These are phyloP conservation scores for Noctua janthina DNA, from an alignment of 2,888 invertebrate species.

Conservation along the genomic window DNA sequence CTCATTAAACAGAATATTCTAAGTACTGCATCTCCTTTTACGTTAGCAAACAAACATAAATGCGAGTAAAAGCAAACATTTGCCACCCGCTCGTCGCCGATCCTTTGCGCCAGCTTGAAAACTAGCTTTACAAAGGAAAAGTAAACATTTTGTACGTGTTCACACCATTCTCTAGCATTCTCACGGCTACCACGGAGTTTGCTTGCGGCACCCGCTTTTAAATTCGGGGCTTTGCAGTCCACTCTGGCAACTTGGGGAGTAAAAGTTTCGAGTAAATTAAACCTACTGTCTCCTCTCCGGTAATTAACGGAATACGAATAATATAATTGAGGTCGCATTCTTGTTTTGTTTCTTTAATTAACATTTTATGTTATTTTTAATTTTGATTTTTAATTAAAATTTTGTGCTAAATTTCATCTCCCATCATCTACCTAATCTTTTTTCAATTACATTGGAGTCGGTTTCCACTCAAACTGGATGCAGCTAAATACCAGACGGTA, in stretches of 20 bases:
- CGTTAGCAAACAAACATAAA: slow-evolving; percentile 38
- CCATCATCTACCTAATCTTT: not conserved
- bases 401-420: not conserved
- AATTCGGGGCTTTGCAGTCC: slow-evolving; percentile 66
- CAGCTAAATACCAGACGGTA: not conserved
- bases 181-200: slow-evolving; percentile 71
- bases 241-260: slow-evolving; percentile 50
- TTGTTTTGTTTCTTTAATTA: slow-evolving; percentile 33
- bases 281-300: slow-evolving; percentile 41
- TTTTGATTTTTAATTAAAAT: not conserved
- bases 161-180: slow-evolving; percentile 72
- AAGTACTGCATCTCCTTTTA: slow-evolving; percentile 53
- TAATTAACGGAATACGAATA: slow-evolving; percentile 53
- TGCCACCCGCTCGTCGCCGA: slow-evolving; percentile 52
- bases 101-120: slow-evolving; percentile 56
- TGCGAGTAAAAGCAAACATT: slow-evolving; percentile 51
- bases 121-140: slow-evolving; percentile 71
- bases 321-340: slow-evolving; percentile 10
- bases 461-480: not conserved
- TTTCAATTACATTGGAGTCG: not conserved
- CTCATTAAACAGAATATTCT: slow-evolving; percentile 36
- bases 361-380: not conserved
- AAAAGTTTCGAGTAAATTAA: slow-evolving; percentile 64
- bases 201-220: slow-evolving; percentile 65
- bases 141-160: slow-evolving; percentile 77